Base-by-base conservation (phyloP, 2,797 vertebrate genomes). In the Lateolabrax maculatus region DNA sequence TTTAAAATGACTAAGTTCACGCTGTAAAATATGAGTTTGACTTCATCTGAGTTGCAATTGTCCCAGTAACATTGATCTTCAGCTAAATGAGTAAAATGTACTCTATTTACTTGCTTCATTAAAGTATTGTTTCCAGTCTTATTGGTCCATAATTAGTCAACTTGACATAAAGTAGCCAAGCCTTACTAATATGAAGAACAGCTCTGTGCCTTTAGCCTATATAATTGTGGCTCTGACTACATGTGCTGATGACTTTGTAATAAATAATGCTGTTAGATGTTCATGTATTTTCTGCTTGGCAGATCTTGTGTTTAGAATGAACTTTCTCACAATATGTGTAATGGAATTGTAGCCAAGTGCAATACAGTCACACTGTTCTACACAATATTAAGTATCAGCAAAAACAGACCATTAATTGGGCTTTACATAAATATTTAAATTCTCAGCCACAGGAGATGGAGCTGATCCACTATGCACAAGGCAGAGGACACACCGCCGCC, bases 221-320 rank as follows among this genome's bases (percentile, higher is more conserved):
- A 64, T 36, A 36, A 9, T 21, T 48, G 49, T 34, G 12, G 23
- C n/a, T 46, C 29, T 18, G 49, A n/a, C 1, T 18, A 2, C 34
- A 21, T 46, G 21, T 36, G 53, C 18, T 53, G 18, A 75, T 46
- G n/a, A 29, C 60, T 52, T 57, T 52, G 36, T 31, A 21, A 37
- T 53, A 53, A 66, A 61, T 53, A 53, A 66, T 66, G 48, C 46
- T 56, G 61, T 58, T 57, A 27, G 27, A 69, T 52, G 39, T 65
- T 31, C 1, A 36, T 36, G 34, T 37, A 25, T 49, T 68, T 57
- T 65, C 61, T 36, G 18, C 21, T 56, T 31, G 62, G 34, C 2
- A 67, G 41, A 49, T 55, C n/a, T 49, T 67, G 16, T 49, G 21
- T 34, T 70, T 43, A 23, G 16, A 36, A 56, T 71, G 43, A 25